Evolutionary conservation across 2,888 invertebrate species (phyloP).

Genomic region (Agrotis ipsilon): DNA sequence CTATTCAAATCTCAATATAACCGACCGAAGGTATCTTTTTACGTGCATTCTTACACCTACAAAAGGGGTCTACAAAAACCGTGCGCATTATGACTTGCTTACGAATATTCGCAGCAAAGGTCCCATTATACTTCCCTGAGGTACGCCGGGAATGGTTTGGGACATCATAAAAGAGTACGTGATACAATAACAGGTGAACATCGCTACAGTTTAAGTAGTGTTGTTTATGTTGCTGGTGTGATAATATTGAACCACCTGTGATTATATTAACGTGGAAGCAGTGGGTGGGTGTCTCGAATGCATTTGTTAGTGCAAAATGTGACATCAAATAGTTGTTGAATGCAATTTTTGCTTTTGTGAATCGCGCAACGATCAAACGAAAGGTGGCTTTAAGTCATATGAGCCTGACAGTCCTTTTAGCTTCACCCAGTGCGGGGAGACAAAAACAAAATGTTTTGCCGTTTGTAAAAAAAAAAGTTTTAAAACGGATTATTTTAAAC

Average conservation of each 20-base stretch:
- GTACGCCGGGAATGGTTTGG: slow-evolving; percentile 55
- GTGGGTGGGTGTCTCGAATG: slow-evolving; percentile 1
- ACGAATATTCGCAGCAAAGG: slow-evolving; percentile 57
- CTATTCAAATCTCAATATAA: slow-evolving; percentile 45
- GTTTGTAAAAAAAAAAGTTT: too few species aligned
- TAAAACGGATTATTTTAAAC: too few species aligned
- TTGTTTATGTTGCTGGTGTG: slow-evolving; percentile 11
- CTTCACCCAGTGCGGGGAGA: too few species aligned
- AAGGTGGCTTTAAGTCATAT: too few species aligned
- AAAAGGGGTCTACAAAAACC: slow-evolving; percentile 43
- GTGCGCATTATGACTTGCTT: slow-evolving; percentile 53
- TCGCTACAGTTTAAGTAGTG: slow-evolving; percentile 43
- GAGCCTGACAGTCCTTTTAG: too few species aligned
- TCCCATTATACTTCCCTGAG: slow-evolving; percentile 55
- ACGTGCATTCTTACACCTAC: slow-evolving; percentile 34
- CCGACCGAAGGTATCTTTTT: slow-evolving; percentile 38
- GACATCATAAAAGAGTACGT: slow-evolving; percentile 62
- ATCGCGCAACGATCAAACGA: too few species aligned
- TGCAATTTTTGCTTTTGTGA: neutral
- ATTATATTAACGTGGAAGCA: slow-evolving; percentile 11
- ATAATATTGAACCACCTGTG: slow-evolving; percentile 19
- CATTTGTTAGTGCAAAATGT: neutral
- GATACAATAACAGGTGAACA: slow-evolving; percentile 55
- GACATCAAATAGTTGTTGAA: neutral
- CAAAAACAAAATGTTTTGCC: too few species aligned